A percentile compares a stretch with the other conserved stretches of the same genome.
These are phyloP conservation scores for Phyllotreta cruciferae DNA, from an alignment of 2,888 invertebrate genomes.

Conservation along the genomic window DNA sequence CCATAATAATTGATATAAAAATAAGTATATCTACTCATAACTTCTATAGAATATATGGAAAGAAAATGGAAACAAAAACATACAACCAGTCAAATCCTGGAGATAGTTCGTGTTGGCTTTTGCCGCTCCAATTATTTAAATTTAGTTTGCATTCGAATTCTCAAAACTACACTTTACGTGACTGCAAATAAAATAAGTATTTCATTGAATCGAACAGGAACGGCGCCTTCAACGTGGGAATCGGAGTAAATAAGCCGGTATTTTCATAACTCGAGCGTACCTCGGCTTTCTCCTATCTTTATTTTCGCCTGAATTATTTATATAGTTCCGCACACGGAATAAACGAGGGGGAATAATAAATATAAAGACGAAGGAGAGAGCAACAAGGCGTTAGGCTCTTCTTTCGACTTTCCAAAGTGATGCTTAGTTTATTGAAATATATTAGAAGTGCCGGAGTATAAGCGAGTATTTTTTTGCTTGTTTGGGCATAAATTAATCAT, in stretches of 20 bases:
- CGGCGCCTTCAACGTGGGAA: slow-evolving; percentile 10
- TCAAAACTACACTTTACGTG: neutral
- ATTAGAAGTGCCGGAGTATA: neutral
- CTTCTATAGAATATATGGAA: no score
- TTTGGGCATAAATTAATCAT: no score
- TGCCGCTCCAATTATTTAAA: no score
- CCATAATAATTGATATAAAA: no score
- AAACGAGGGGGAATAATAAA: slow-evolving; percentile 17
- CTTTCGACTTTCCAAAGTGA: slow-evolving; percentile 1
- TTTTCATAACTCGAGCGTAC: slow-evolving; percentile 15
- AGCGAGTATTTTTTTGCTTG: no score
- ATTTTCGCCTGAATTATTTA: slow-evolving; percentile 20
- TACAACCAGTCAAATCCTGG: no score
- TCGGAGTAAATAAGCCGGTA: slow-evolving; percentile 15
- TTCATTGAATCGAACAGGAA: slow-evolving; percentile 9
- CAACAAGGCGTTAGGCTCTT: slow-evolving; percentile 5
- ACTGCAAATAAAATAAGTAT: neutral
- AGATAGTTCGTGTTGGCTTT: no score
- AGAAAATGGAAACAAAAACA: no score
- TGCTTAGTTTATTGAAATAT: slow-evolving; percentile 11
- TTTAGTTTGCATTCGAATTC: no score
- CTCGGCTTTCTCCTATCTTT: slow-evolving; percentile 5
- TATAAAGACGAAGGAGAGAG: neutral
- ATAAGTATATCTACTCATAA: no score
- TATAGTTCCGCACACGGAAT: slow-evolving; percentile 7